These are phyloP conservation scores for Caenorhabditis sp. DNA, from an alignment of 2,888 invertebrate genomes.

Conservation along the genomic window DNA sequence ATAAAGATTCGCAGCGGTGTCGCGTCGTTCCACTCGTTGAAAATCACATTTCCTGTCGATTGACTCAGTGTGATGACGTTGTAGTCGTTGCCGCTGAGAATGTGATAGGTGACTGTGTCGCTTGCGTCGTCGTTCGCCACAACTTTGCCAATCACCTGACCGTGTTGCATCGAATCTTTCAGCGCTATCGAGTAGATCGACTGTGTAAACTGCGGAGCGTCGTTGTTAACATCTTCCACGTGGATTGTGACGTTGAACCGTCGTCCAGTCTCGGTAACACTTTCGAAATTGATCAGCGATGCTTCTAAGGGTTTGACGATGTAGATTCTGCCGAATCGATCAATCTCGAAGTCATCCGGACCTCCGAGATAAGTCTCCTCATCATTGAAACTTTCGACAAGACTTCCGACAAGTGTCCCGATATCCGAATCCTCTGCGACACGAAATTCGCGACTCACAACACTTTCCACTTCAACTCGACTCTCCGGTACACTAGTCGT, in stretches of 20 bases:
- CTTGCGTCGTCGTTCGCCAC: slow-evolving; percentile 80
- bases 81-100: slow-evolving; percentile 73
- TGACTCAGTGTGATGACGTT: slow-evolving; percentile 29
- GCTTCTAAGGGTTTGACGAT: neutral
- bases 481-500: too few relatives aligned
- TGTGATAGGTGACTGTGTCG: slow-evolving; percentile 76
- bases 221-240: slow-evolving; percentile 35
- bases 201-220: slow-evolving; percentile 35
- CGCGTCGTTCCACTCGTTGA: slow-evolving; percentile 55
- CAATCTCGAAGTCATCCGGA: neutral
- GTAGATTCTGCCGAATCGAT: neutral
- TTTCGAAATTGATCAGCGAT: slow-evolving; percentile 5
- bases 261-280: neutral
- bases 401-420: neutral
- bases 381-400: slow-evolving; percentile 10
- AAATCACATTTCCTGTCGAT: slow-evolving; percentile 30
- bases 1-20: slow-evolving; percentile 37
- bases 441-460: slow-evolving; percentile 37
- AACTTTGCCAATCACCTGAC: slow-evolving; percentile 18
- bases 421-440: slow-evolving; percentile 20
- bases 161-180: slow-evolving; percentile 25
- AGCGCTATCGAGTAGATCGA: slow-evolving; percentile 70
- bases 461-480: too few relatives aligned
- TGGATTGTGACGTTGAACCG: neutral
- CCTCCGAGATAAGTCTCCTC: neutral